phyloP scores from a whole-genome alignment of 2,113 vertebrate genomes.

The Irena cyanogastra region DNA sequence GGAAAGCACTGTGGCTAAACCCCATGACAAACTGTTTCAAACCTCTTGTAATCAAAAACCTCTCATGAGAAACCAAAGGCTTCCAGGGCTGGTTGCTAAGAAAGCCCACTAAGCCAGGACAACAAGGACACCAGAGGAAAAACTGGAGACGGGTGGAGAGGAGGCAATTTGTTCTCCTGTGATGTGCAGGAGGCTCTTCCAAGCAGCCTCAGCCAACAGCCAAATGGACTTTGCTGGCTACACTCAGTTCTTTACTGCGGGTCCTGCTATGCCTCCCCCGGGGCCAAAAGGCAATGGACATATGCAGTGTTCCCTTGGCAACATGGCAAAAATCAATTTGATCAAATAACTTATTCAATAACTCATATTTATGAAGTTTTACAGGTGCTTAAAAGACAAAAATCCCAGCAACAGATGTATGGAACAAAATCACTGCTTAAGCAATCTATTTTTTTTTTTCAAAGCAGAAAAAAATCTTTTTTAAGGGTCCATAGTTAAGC shows the following conservation, averaged over 20 bases:
- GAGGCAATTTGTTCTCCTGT: background rate
- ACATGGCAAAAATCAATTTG: background rate
- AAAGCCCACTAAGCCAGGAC: background rate
- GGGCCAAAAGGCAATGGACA: background rate
- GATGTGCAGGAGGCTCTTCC: background rate
- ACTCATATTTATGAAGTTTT: background rate
- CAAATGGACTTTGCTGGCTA: background rate
- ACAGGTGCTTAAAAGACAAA: background rate
- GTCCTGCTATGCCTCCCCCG: background rate
- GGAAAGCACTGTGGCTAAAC: background rate
- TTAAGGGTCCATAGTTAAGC: background rate
- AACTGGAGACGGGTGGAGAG: background rate
- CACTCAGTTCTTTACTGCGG: background rate
- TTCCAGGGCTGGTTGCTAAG: background rate
- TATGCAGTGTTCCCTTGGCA: background rate
- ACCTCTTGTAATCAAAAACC: background rate
- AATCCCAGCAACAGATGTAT: background rate
- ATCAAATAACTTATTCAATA: background rate
- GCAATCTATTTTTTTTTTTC: background rate
- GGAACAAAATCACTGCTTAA: background rate
- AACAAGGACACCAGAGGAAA: background rate
- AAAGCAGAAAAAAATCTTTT: background rate
- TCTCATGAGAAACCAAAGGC: background rate
- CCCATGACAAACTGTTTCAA: background rate
- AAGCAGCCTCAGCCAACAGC: background rate